Base-by-base conservation (phyloP, 1,140 invertebrate genomes). In the Palaemon carinicauda region DNA sequence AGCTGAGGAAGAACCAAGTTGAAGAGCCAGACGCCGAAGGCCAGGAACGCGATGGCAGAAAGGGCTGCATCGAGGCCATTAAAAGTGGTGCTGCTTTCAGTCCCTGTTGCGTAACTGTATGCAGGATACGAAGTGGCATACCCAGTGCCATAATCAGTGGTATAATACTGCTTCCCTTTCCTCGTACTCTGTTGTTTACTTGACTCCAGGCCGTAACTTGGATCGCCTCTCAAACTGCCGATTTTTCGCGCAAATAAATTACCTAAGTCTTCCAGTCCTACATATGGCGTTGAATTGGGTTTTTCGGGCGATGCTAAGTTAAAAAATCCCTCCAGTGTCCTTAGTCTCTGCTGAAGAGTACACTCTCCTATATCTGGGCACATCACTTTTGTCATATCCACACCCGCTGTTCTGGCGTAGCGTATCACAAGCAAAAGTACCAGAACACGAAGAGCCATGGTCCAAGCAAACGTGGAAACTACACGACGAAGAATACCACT, bases 21-120 rank as follows among this genome's bases (percentile, higher is more conserved):
- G 33, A 79, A 71, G 5, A 86, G 83, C 83, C 83, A 86, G 12
- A 86, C 74, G 12, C 56, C 60, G 24, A 86, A 86, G n/a, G 83
- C 83, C 7, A 86, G 56, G 83, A 86, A 79, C 21, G 83, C 83
- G 5, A 86, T 75, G n/a, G 77, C 74, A 1, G 83, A 79, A 3
- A 86, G 83, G 24, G 51, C 83, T 9, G 75, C 65, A 19, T 86
- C 83, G 21, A 86, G 27, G 24, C 83, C 82, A 31, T 51, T 84
- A 31, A 77, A 84, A 10, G 81, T 56, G 1, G 82, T 77, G 52
- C 52, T 74, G 71, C 17, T 77, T 31, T 17, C 19, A 3, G 31
- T 12, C 3, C 24, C 33, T 9, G 33, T 29, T 24, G n/a, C 21
- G 4, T n/a, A 24, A 56, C 27, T 60, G 27, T 80, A 69, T n/a